Base-by-base conservation (phyloP, 2,113 vertebrate genomes). In the Channa argus region DNA sequence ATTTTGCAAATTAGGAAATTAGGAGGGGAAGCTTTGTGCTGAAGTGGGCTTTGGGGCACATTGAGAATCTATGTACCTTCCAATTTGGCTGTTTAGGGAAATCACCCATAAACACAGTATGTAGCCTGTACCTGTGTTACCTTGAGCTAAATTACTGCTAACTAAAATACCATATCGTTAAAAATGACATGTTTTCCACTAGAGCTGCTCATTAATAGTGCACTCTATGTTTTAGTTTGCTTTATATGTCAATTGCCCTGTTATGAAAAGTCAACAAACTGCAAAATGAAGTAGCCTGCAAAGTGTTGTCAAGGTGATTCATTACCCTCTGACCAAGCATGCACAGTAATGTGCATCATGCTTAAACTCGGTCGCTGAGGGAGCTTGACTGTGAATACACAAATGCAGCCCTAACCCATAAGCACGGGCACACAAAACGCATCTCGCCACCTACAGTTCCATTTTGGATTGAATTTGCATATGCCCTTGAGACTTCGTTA, bases 401-500 rank as follows among this genome's bases (percentile, higher is more conserved):
- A 74, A 66, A 54, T 5, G 13, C 49, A 38, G 37, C 74, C 41
- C 36, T 15, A 24, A 39, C 58, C 11, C 71, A 59, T 8, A 39
- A 76, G 74, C 59, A 38, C 62, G 15, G 6, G 60, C 54, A 11
- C 46, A 34, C 24, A 3, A 14, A 64, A 63, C 64, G 51, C 78
- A 12, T 58, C 74, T 51, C 2, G 24, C 86, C 87, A 84, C 84
- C 85, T 88, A 64, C 88, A 70, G 72, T 66, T 62, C 69, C 79
- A 69, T 88, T 92, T 86, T 76, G 78, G 69, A 81, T 71, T 66
- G 55, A 55, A 81, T 89, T 86, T 85, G 83, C 85, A 70, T 80
- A 61, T 71, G 80, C 89, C 90, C 88, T 90, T 86, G 92, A 86
- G 89, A 77, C 73, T 63, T 51, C 78, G 80, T 80, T 80, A 76